Evolutionary conservation across 92 coral and sea anemone species (phyloP).

Genomic region (Epizoanthus stellaris): DNA sequence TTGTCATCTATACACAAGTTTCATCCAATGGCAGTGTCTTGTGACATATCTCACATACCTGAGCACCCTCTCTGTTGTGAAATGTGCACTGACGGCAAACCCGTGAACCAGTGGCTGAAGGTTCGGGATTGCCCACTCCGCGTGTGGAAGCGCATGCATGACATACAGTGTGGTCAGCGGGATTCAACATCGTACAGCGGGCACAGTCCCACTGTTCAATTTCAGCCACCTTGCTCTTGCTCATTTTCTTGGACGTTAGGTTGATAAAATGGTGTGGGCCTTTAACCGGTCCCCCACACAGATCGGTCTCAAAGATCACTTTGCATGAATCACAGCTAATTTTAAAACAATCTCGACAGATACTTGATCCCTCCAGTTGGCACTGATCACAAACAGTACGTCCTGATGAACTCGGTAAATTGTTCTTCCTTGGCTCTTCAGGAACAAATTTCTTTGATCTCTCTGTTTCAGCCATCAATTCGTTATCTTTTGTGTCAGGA

Average conservation of each 20-base stretch:
- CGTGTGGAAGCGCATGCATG: constrained; percentile 59
- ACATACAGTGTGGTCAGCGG: constrained; percentile 55
- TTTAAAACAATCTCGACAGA: background rate
- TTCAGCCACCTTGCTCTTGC: background rate
- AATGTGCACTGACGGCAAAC: constrained; percentile 60
- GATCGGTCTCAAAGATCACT: background rate
- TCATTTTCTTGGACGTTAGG: background rate
- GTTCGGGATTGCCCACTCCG: constrained; percentile 45
- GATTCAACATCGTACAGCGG: constrained; percentile 68
- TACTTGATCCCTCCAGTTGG: background rate
- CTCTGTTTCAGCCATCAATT: background rate
- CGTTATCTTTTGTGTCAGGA: background rate
- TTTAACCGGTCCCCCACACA: background rate
- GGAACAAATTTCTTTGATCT: background rate
- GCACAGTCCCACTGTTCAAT: constrained; percentile 56
- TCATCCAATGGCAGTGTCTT: constrained; percentile 30
- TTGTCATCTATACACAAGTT: constrained; percentile 30
- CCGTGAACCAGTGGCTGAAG: constrained; percentile 45
- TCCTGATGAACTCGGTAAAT: background rate
- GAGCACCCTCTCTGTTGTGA: constrained; percentile 46
- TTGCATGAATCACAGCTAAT: background rate
- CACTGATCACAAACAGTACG: constrained; percentile 26
- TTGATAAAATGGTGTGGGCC: constrained; percentile 7
- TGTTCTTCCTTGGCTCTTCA: background rate
- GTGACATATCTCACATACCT: constrained; percentile 54